Base-by-base conservation (phyloP, 2,797 vertebrate species). In the Graptemys geographica region DNA sequence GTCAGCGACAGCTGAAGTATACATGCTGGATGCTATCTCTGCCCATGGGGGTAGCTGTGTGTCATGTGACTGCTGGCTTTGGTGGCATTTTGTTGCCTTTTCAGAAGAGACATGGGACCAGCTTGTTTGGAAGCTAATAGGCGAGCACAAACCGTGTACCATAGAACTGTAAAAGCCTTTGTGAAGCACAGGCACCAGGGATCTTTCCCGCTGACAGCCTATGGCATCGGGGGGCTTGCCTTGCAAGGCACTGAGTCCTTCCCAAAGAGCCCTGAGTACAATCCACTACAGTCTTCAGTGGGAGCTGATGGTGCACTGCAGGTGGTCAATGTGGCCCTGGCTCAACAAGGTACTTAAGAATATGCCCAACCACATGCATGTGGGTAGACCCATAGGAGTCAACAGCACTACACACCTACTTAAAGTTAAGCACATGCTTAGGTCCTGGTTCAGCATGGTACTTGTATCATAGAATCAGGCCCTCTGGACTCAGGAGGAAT, bases 1-100 rank as follows among this genome's bases (percentile, higher is more conserved):
- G 85, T 96, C 93, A 96, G 96, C 96, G 94, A 97, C 96, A 97
- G 95, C 94, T 95, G 87, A 96, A 97, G 89, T 97, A 94, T 55
- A 95, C 79, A 90, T 90, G 94, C 0, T 83, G 92, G 96, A 86
- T 95, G 96, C 90, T 96, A 91, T 82, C 95, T 76, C 86, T 1
- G 56, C 93, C 92, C 56, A 95, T 93, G 96, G 96, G 96, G 0
- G 95, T 86, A 15, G 91, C 88, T 87, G 90, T 62, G 95, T 97
- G 62, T 96, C 96, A 97, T 92, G 96, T 72, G 92, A 95, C 92
- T 97, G 92, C 92, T 97, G 94, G 84, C 96, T 98, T 95, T 93
- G 31, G 47, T 94, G 91, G 93, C 90, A 82, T 96, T 76, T 92
- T 51, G 90, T 96, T 96, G 88, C 84, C 93, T 97, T 98, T 97